Percentiles rank a stretch among this genome's conserved stretches.
These are phyloP conservation scores for Prenolepis imparis DNA, from an alignment of 2,888 invertebrate genomes.

Conservation along the genomic window DNA sequence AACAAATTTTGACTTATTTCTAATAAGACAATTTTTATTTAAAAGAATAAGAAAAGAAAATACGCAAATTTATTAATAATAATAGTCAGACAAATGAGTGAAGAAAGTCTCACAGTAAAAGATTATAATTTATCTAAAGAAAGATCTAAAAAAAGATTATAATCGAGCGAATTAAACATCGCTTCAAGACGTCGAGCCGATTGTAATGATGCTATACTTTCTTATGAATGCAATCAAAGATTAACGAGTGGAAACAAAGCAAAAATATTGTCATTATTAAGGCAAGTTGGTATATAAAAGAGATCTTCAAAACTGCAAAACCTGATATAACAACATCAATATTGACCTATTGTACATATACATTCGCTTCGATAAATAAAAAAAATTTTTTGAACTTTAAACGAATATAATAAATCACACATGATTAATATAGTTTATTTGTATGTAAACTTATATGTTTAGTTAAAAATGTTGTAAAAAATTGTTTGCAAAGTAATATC, in stretches of 20 bases:
- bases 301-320: slow-evolving; percentile 12
- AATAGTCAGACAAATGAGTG: neutral
- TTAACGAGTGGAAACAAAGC: slow-evolving; percentile 32
- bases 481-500: neutral
- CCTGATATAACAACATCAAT: neutral
- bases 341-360: neutral
- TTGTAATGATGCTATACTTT: slow-evolving; percentile 4
- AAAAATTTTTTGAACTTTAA: neutral
- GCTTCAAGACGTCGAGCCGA: slow-evolving; percentile 25
- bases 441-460: neutral
- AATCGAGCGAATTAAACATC: slow-evolving; percentile 25
- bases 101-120: neutral
- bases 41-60: neutral
- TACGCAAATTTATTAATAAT: neutral
- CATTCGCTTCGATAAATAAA: neutral
- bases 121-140: too few species aligned
- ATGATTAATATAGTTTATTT: neutral
- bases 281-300: neutral
- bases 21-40: neutral
- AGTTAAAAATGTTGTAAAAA: neutral
- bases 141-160: too few species aligned
- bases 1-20: neutral
- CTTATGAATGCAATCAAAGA: slow-evolving; percentile 38
- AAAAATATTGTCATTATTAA: slow-evolving; percentile 18
- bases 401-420: neutral